Evolutionary conservation across 2,888 invertebrate genomes (phyloP), one percentile per base, ranked within the genome.

Genomic region (Troides helena): DNA sequence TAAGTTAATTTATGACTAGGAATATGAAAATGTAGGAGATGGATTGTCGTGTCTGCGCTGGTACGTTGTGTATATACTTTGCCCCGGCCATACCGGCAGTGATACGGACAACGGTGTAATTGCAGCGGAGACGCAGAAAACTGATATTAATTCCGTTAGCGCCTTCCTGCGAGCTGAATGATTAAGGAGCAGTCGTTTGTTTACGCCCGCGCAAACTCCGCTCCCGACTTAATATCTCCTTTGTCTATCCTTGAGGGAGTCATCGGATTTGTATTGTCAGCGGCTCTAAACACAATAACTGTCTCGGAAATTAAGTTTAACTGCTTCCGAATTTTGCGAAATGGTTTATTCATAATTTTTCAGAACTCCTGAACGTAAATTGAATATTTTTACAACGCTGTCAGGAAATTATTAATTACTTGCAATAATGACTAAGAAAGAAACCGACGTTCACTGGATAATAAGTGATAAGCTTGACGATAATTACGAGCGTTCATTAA

Each of bases 81-180:
- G 71, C 21, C 53, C 46, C 62, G 68, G 70, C 71, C 68, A 73
- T 21, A 50, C 66, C 71, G 65, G 74, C 89, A 89, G 87, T 90
- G 89, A 89, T 90, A 90, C 89, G 80, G 84, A 80, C 86, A 86
- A 81, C 84, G 80, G 77, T 82, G 88, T 90, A 90, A 91, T 91
- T 89, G 90, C 81, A 78, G 76, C 75, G 79, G 83, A 83, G 88
- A 87, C 87, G 86, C 82, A 89, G 86, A 88, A 88, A 89, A 89
- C 85, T 84, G 88, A 86, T 91, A 92, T 90, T 78, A 79, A 78
- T 78, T 76, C 75, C 68, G 75, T 78, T 78, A 74, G 74, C 77
- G 72, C 75, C 73, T 74, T 73, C 69, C 72, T 68, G 14, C 65
- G 23, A 62, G 62, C 73, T 78, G 75, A 78, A 78, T 78, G 76